These are phyloP conservation scores for Artemia franciscana DNA, from an alignment of 1,140 invertebrate genomes.

Conservation along the genomic window DNA sequence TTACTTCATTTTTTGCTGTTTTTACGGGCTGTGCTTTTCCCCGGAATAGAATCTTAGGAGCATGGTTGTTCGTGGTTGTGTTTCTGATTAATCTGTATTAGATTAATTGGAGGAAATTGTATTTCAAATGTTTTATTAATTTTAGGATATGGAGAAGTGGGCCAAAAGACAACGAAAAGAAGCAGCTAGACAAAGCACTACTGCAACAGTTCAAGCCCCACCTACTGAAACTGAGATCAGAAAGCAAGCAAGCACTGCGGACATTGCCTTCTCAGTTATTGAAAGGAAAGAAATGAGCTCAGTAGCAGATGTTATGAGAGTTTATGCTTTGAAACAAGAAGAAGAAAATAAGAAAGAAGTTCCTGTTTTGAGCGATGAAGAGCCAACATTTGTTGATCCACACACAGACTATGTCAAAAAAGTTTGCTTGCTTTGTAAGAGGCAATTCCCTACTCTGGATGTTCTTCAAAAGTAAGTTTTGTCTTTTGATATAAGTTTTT, in stretches of 20 bases:
- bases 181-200: constrained; percentile 39
- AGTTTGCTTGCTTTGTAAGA: constrained; percentile 83
- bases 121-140: too few species aligned
- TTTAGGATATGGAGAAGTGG: constrained; percentile 80
- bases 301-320: background rate
- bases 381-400: constrained; percentile 26
- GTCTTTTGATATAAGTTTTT: background rate
- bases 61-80: too few species aligned
- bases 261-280: constrained; percentile 69
- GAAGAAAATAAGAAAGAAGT: constrained; percentile 31
- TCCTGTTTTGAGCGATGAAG: constrained; percentile 18
- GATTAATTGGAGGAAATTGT: too few species aligned
- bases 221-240: constrained; percentile 22
- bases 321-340: constrained; percentile 30
- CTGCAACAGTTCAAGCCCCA: constrained; percentile 7
- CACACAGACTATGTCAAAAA: constrained; percentile 67
- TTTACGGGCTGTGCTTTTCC: too few species aligned
- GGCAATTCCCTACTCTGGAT: constrained; percentile 74
- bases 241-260: constrained; percentile 34
- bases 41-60: too few species aligned
- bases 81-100: too few species aligned
- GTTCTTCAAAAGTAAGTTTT: constrained; percentile 35
- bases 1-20: too few species aligned
- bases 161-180: constrained; percentile 96
- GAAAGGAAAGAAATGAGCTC: constrained; percentile 30